phyloP scores from a whole-genome alignment of 2,888 invertebrate species.

The Phortica magna region DNA sequence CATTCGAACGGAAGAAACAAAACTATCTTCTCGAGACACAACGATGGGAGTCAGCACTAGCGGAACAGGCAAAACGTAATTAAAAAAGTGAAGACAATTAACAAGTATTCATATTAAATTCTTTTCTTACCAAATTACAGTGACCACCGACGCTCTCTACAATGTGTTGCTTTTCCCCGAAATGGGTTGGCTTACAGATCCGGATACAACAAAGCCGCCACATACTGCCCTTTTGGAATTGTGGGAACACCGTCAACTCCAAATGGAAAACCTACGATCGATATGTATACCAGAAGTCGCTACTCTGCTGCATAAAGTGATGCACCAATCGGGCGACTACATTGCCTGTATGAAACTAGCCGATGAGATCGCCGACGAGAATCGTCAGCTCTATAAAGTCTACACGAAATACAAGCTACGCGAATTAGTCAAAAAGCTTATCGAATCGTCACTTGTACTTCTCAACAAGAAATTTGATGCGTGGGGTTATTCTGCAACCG shows the following conservation, averaged over 20 bases:
- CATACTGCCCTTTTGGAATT: constrained; percentile 78
- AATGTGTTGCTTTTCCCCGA: constrained; percentile 93
- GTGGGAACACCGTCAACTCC: constrained; percentile 80
- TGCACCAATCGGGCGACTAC: constrained; percentile 86
- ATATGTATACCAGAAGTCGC: constrained; percentile 91
- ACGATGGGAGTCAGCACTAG: constrained; percentile 85
- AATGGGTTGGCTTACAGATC: constrained; percentile 92
- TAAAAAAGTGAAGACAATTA: background rate
- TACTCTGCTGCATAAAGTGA: constrained; percentile 87
- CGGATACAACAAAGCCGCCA: constrained; percentile 80
- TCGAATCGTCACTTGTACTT: constrained; percentile 87
- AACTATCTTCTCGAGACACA: constrained; percentile 88
- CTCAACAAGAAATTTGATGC: constrained; percentile 89
- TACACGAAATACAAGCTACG: constrained; percentile 87
- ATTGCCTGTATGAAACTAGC: constrained; percentile 89
- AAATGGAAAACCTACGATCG: constrained; percentile 86
- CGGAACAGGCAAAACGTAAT: constrained; percentile 84
- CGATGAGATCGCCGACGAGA: constrained; percentile 88
- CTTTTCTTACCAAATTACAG: constrained; percentile 74
- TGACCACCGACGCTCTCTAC: constrained; percentile 87
- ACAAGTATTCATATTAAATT: background rate
- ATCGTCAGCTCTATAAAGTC: constrained; percentile 88
- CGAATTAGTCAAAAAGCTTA: constrained; percentile 86
- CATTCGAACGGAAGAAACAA: constrained; percentile 89
- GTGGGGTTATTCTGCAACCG: constrained; percentile 84